Base-by-base conservation (phyloP, 2,113 vertebrate genomes). In the Dolichallabes microphthalmus region DNA sequence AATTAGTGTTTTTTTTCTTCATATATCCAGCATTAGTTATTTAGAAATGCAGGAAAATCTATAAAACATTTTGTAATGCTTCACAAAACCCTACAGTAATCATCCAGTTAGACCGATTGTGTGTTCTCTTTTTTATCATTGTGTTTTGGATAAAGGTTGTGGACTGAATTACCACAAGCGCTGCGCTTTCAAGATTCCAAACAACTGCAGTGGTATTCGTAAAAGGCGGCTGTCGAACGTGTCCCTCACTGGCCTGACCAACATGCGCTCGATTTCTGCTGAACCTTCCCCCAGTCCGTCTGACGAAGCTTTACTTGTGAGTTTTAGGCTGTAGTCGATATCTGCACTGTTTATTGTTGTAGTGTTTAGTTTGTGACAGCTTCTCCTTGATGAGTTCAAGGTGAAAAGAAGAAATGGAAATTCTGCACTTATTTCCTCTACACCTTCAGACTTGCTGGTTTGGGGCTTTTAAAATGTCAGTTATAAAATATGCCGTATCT, bases 121-220 rank as follows among this genome's bases (percentile, higher is more conserved):
- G 1, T 78, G 20, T 68, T 71, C n/a, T n/a, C 0, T 53, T 82
- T 17, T 45, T 55, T 60, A 27, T 69, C n/a, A 13, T 25, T 83
- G 35, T 85, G 27, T 81, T 7, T 53, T 64, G 58, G 20, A 17
- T 75, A 19, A 89, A 99, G 98, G 98, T 35, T 99, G 98, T 80
- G 98, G 98, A 63, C 94, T 97, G 74, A 99, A 99, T 92, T 99
- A 99, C 89, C 98, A 99, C 91, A 98, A 99, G 91, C 96, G 98
- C 71, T 99, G 98, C 93, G 97, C 98, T 4, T 99, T 99, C 94
- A 99, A 99, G 93, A 99, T 99, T 83, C 97, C 97, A 1, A 99
- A 99, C 91, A 98, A 99, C 91, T 99, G 98, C 93, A 99, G 96
- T 15, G 97, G 98, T 0, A 94, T 98, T 74, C 94, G 96, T 69